phyloP scores from a whole-genome alignment of 2,888 invertebrate genomes.

The Chirona hameri region DNA sequence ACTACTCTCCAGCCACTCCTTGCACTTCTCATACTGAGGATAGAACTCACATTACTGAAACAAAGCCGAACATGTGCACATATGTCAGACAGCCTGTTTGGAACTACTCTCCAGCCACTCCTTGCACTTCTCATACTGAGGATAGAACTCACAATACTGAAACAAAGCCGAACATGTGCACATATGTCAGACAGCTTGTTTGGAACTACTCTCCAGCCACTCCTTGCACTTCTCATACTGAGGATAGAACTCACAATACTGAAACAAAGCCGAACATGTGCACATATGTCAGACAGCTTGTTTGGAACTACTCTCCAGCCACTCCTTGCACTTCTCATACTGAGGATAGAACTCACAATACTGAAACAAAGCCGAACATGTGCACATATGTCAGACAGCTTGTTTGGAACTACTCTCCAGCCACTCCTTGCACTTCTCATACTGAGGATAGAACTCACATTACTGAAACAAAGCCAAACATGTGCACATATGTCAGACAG shows the following conservation, averaged over 20 bases:
- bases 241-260: constrained; percentile 98
- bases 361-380: constrained; percentile 49
- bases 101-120: too few species aligned
- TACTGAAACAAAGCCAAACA: constrained; percentile 58
- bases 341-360: constrained; percentile 98
- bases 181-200: too few species aligned
- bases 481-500: background rate
- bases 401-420: constrained; percentile 64
- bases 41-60: too few species aligned
- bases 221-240: constrained; percentile 95
- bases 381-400: background rate
- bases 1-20: too few species aligned
- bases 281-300: background rate
- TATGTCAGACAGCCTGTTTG: too few species aligned
- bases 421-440: constrained; percentile 97
- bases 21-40: too few species aligned
- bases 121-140: too few species aligned
- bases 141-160: too few species aligned
- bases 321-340: constrained; percentile 93
- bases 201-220: constrained; percentile 95
- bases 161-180: too few species aligned
- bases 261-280: constrained; percentile 33
- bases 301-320: constrained; percentile 79
- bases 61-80: too few species aligned
- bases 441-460: constrained; percentile 96